Evolutionary conservation across 1,140 invertebrate species (phyloP).

Genomic region (Drosophila neocordata): DNA sequence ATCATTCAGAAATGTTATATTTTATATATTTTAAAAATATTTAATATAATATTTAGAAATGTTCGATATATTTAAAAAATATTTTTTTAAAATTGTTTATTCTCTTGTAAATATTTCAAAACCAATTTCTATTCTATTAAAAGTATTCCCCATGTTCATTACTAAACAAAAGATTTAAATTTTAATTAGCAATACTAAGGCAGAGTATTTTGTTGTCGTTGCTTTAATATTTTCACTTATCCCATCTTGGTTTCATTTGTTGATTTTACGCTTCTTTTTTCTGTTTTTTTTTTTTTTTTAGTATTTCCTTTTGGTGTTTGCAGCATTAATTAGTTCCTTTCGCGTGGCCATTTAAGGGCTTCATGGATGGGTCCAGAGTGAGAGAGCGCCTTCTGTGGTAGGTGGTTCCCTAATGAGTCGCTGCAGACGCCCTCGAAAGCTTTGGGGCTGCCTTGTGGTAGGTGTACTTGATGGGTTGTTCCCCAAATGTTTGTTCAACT

Average conservation of each 20-base stretch:
- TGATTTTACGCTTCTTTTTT: slow-evolving; percentile 42
- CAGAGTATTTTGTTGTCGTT: slow-evolving; percentile 31
- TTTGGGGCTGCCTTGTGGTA: slow-evolving; percentile 18
- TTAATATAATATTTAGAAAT: no score
- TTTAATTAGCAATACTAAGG: no score
- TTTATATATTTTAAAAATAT: no score
- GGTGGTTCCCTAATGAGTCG: slow-evolving; percentile 76
- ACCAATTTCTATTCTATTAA: no score
- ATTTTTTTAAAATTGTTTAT: no score
- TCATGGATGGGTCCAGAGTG: slow-evolving; percentile 8
- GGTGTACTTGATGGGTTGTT: slow-evolving; percentile 68
- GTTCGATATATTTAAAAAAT: no score
- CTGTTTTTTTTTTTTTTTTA: not conserved
- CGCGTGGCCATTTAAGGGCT: slow-evolving; percentile 58
- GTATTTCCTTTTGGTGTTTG: slow-evolving; percentile 41
- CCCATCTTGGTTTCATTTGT: slow-evolving; percentile 62
- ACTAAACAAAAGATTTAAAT: no score
- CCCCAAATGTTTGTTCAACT: slow-evolving; percentile 64
- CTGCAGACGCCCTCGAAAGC: slow-evolving; percentile 58
- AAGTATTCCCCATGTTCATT: no score
- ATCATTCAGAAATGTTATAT: no score
- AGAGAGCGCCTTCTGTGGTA: slow-evolving; percentile 36
- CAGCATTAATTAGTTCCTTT: slow-evolving; percentile 76
- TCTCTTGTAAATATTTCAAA: no score
- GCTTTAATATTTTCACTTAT: not conserved